Conservation (phyloP, 1,140 invertebrate genomes). For the Zaprionus africanus region DNA sequence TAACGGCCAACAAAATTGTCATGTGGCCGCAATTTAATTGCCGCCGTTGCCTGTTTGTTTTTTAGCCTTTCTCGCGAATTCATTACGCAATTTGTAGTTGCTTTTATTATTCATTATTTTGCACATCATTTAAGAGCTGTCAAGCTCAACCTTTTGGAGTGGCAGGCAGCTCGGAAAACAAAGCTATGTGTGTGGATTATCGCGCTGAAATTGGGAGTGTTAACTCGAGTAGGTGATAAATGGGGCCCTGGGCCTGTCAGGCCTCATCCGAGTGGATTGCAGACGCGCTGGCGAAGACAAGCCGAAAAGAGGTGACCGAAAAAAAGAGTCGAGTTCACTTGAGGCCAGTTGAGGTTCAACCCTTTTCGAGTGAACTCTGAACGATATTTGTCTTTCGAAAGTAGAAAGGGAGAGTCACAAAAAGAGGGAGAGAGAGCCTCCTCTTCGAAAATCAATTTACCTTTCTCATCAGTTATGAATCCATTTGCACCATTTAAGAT, state of each 20-base stretch:
- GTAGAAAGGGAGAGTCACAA: neutral
- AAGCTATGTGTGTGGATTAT: conserved; percentile 17
- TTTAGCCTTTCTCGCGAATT: conserved; percentile 39
- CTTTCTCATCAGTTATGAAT: neutral
- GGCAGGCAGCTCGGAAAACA: conserved; percentile 17
- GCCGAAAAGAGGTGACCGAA: neutral
- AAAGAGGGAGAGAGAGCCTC: neutral
- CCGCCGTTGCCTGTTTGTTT: conserved; percentile 13
- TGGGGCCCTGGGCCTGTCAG: neutral
- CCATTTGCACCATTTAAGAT: neutral
- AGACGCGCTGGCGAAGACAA: neutral
- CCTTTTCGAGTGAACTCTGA: conserved; percentile 1
- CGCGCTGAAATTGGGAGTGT: conserved; percentile 30
- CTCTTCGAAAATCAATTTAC: conserved; percentile 1
- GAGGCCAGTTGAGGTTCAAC: conserved; percentile 1
- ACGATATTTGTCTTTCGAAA: conserved; percentile 7
- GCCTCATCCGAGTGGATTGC: neutral
- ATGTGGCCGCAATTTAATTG: conserved; percentile 57
- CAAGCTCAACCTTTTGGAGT: conserved; percentile 19
- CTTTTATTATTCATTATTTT: conserved; percentile 43
- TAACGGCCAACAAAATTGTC: conserved; percentile 42
- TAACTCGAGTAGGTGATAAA: conserved; percentile 35
- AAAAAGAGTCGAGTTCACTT: neutral
- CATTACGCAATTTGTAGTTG: conserved; percentile 64
- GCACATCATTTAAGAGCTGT: conserved; percentile 7